A percentile compares a stretch with the other conserved stretches of the same genome.
Conservation (phyloP, 2,888 invertebrate genomes). For the Epirrita christyi region DNA sequence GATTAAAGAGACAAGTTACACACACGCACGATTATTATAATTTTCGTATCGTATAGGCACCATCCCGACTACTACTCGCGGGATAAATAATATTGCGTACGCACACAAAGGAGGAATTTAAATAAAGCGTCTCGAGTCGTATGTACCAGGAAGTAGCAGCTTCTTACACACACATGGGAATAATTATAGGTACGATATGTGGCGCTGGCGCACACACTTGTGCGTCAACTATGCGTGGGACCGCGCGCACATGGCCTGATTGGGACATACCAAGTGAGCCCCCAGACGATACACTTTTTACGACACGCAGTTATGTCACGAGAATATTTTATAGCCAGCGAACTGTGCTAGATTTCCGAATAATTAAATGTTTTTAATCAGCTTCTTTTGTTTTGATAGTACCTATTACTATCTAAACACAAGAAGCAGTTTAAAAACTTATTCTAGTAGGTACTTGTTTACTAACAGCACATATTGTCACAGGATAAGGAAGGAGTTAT, state of each 20-base stretch:
- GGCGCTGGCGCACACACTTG: slow-evolving; percentile 82
- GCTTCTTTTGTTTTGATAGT: slow-evolving; percentile 22
- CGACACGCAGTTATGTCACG: slow-evolving; percentile 65
- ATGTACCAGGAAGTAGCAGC: slow-evolving; percentile 84
- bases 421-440: too few species aligned
- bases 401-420: too few species aligned
- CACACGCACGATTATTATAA: slow-evolving; percentile 75
- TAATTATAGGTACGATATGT: slow-evolving; percentile 62
- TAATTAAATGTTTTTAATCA: slow-evolving; percentile 25
- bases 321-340: slow-evolving; percentile 48
- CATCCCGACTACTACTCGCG: slow-evolving; percentile 55
- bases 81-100: slow-evolving; percentile 77
- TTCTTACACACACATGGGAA: slow-evolving; percentile 70
- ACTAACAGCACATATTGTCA: slow-evolving; percentile 20
- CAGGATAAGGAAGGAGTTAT: slow-evolving; percentile 29
- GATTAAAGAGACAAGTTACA: slow-evolving; percentile 80
- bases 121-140: slow-evolving; percentile 82
- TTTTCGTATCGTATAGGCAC: slow-evolving; percentile 64
- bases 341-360: slow-evolving; percentile 23
- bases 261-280: slow-evolving; percentile 80
- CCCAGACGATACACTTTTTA: slow-evolving; percentile 81
- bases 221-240: slow-evolving; percentile 80
- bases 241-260: slow-evolving; percentile 82
- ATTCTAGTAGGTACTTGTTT: too few species aligned
- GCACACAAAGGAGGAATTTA: slow-evolving; percentile 78